Base-by-base conservation (phyloP, 2,797 vertebrate genomes). In the Phalloptychus januarius region DNA sequence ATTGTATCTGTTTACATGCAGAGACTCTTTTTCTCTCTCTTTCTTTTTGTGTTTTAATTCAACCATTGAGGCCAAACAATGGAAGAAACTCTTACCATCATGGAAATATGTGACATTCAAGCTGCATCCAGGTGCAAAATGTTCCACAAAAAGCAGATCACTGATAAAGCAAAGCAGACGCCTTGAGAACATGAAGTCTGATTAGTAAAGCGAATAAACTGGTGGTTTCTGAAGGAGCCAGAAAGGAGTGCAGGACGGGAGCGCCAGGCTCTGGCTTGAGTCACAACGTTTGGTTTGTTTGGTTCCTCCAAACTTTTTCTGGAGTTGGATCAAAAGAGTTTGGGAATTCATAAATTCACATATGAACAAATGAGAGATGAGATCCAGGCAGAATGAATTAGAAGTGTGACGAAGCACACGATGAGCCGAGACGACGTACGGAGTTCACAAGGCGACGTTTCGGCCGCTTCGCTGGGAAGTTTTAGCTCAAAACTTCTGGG, bases 171-270 rank as follows among this genome's bases (percentile, higher is more conserved):
- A 31, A 45, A 70, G 52, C 52, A 61, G 65, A 73, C 4, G 28
- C 28, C 71, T 56, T 72, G 40, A 67, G 0, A 1, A 80, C 36
- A 50, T 69, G 48, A 80, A 71, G 74, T 74, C 61, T 63, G 72
- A 79, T 84, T 12, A 70, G 31, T 54, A 76, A 76, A 74, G 81
- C 73, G 75, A 67, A 84, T 77, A 48, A 36, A n/a, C 63, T 73
- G 69, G 18, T 75, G 81, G 5, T n/a, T 6, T 70, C 23, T 72
- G 58, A 45, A 12, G 20, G n/a, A 63, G 28, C 3, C 38, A 50
- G 45, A 50, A 52, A 52, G 46, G 23, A 40, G 23, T n/a, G 46
- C 46, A 52, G 71, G 3, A 36, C n/a, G 71, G 71, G 28, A 73
- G 72, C 11, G 40, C 8, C 16, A 25, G 40, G 65, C 13, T 15